Percentiles rank a stretch among this genome's conserved stretches.
These are phyloP conservation scores for Cheumatopsyche charites DNA, from an alignment of 1,140 invertebrate genomes.

Conservation along the genomic window DNA sequence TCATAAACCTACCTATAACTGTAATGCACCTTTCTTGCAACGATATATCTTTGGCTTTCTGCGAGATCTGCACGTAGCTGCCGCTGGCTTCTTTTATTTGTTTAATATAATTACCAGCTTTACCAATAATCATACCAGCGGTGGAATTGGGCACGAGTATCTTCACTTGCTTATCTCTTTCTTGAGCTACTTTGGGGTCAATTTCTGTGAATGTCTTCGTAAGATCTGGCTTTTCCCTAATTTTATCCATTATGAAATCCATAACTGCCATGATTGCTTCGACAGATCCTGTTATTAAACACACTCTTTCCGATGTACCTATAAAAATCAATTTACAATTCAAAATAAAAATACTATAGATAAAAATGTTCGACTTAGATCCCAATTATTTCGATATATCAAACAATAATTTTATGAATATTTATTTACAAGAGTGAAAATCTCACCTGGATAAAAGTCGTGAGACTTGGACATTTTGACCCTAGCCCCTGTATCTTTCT, in stretches of 20 bases:
- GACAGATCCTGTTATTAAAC: slow-evolving; percentile 93
- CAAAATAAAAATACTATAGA: background rate
- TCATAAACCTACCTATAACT: slow-evolving; percentile 78
- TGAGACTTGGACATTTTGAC: slow-evolving; percentile 99
- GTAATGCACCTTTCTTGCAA: slow-evolving; percentile 97
- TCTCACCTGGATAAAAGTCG: slow-evolving; percentile 98
- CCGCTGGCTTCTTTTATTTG: slow-evolving; percentile 98
- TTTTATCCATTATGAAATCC: slow-evolving; percentile 97
- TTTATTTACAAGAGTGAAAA: too few species aligned
- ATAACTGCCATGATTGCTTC: slow-evolving; percentile 93
- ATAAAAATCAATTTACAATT: slow-evolving; percentile 51
- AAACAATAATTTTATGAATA: too few species aligned
- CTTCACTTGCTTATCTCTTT: slow-evolving; percentile 91
- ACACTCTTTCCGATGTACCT: slow-evolving; percentile 97
- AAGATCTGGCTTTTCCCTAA: slow-evolving; percentile 95
- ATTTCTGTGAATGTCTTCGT: slow-evolving; percentile 76
- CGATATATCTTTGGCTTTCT: slow-evolving; percentile 96
- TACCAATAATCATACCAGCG: slow-evolving; percentile 99
- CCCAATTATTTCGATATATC: too few species aligned
- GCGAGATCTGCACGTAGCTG: slow-evolving; percentile 98
- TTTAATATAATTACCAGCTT: slow-evolving; percentile 96
- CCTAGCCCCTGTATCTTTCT: slow-evolving; percentile 92
- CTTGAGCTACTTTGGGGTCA: slow-evolving; percentile 73
- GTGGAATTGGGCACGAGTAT: slow-evolving; percentile 98
- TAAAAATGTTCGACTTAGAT: too few species aligned